Evolutionary conservation across 2,888 invertebrate species (phyloP), one percentile per base, ranked within the genome.

Genomic region (Dicyrtoma fusca): DNA sequence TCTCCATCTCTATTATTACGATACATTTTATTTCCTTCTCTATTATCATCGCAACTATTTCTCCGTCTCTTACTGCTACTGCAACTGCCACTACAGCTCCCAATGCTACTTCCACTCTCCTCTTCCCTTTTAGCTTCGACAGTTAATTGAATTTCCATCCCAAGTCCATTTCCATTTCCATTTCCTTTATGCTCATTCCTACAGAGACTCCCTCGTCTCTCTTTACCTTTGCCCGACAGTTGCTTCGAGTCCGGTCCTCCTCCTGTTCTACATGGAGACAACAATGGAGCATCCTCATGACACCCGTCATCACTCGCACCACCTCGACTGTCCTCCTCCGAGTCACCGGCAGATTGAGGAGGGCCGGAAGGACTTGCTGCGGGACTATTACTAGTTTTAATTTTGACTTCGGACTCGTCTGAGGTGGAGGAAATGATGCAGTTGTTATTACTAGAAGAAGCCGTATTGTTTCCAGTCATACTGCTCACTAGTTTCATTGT

Each of bases 121-220:
- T 34, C 34, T 34, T 34, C 34, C 34, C 8, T 34, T 34, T 34
- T 34, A 3, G 8, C 8, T 34, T 34, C 34, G 34, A 34, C 34
- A 34, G 34, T 34, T n/a, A 59, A 59, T 25, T 25, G 59, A 26
- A 25, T 59, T 25, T 59, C 59, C 59, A 25, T 26, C 26, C 59
- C 23, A 23, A 13, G 6, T 59, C 26, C 26, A 26, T 26, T 59
- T 19, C n/a, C n/a, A 26, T 59, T 59, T 26, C 26, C 23, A 25
- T 25, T 26, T 49, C 13, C 45, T 13, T 11, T 13, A 45, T 45
- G 10, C 13, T 45, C 45, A 11, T 13, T 45, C 45, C 34, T 34
- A 8, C 34, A 34, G 8, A 17, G 19, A 5, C n/a, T 49, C 49
- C 49, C 11, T 49, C 11, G 5, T 10, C 49, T 19, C 49, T n/a